phyloP scores from a whole-genome alignment of 2,888 invertebrate genomes.

The Galerucella pusilla region DNA sequence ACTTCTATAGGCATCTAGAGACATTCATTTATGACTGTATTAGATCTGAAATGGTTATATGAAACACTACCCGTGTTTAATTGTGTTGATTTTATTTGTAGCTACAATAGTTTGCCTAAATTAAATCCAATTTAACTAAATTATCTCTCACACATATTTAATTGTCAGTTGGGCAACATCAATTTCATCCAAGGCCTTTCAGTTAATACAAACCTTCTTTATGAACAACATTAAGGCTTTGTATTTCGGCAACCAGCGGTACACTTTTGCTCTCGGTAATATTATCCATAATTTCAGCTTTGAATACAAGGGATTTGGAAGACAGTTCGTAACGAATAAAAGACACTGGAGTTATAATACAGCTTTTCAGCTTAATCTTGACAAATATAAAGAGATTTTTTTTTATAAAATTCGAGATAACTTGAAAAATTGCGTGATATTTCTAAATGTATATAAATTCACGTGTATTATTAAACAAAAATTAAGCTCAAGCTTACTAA shows the following conservation, averaged over 20 bases:
- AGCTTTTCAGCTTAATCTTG: constrained; percentile 1
- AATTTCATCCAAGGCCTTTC: background rate
- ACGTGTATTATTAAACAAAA: too few relatives aligned
- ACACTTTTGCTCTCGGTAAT: background rate
- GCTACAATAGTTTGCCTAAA: background rate
- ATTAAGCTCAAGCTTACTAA: too few relatives aligned
- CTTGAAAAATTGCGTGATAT: background rate
- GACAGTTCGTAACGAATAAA: background rate
- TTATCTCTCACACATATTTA: background rate
- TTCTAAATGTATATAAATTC: background rate
- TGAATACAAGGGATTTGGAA: background rate
- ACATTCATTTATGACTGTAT: too few relatives aligned
- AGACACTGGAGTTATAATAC: background rate
- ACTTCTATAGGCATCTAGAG: too few relatives aligned
- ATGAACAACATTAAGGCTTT: background rate
- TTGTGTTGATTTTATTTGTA: background rate
- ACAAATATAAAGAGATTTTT: background rate
- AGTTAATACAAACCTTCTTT: background rate
- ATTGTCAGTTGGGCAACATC: background rate
- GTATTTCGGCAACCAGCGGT: background rate
- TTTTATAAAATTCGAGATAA: background rate
- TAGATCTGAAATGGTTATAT: too few relatives aligned
- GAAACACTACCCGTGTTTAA: background rate
- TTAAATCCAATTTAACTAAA: background rate
- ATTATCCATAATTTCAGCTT: background rate